Percentiles rank a stretch among this genome's conserved stretches.
Conservation (phyloP, 2,113 vertebrate genomes). For the Ia io region DNA sequence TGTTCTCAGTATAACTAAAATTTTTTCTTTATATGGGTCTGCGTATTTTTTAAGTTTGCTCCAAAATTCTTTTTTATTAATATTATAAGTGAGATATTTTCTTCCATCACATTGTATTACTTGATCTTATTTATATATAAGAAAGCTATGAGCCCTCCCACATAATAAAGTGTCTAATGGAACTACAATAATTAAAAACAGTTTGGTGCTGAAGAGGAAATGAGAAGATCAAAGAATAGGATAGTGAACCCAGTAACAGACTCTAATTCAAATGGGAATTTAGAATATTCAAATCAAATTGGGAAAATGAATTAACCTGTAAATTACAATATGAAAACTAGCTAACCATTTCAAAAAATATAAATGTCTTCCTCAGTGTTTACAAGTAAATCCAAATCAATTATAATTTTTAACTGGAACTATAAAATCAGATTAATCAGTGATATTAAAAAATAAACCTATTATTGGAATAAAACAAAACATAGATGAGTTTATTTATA, state of each 20-base stretch:
- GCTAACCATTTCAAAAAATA: slow-evolving; percentile 12
- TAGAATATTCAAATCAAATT: slow-evolving; percentile 54
- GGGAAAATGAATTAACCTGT: slow-evolving; percentile 36
- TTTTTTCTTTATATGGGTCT: not conserved
- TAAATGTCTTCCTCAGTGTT: not conserved
- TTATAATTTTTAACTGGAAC: not conserved
- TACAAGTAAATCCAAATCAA: slow-evolving; percentile 31
- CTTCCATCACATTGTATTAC: not conserved
- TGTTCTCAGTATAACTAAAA: not conserved
- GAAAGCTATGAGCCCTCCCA: not conserved
- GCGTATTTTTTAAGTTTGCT: not conserved
- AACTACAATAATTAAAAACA: slow-evolving; percentile 41
- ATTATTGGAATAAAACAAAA: slow-evolving; percentile 23
- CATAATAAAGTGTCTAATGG: slow-evolving; percentile 40
- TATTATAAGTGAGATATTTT: not conserved
- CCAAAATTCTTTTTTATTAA: not conserved
- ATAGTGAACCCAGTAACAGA: slow-evolving; percentile 38
- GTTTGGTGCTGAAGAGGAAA: slow-evolving; percentile 26
- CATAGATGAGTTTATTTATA: slow-evolving; percentile 25
- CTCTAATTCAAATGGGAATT: slow-evolving; percentile 30
- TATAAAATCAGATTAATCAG: slow-evolving; percentile 37
- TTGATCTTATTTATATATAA: slow-evolving; percentile 6
- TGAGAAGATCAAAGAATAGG: slow-evolving; percentile 35
- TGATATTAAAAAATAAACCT: not conserved
- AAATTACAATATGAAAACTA: slow-evolving; percentile 35